Evolutionary conservation across 2,888 invertebrate genomes (phyloP), one percentile per base, ranked within the genome.

Genomic region (Cerceris rybyensis): DNA sequence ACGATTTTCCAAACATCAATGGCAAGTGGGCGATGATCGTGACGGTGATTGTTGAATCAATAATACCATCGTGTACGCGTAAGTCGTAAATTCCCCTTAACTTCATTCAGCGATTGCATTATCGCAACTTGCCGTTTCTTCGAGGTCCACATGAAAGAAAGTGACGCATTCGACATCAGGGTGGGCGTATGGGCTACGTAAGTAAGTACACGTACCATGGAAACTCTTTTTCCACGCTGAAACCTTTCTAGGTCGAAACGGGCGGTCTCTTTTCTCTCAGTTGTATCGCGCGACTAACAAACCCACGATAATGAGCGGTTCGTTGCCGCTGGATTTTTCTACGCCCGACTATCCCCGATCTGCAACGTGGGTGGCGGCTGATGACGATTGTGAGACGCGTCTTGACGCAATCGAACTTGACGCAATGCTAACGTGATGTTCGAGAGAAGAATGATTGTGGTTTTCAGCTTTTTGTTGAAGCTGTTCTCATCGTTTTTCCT

Each of bases 161-260:
- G 52, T 14, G 14, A 16, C 55, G 28, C 16, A 11, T 16, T 28
- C 13, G 50, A 46, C 39, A 0, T 1, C 28, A 6, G n/a, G 46
- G 59, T 66, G 28, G 69, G 54, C 61, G 46, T 43, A 28, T 11
- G 28, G 55, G 64, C 28, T 28, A 28, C 28, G 28, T 28, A 28
- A 28, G 28, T 28, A 28, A 28, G 28, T 28, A 28, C 28, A 28
- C 28, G 28, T 28, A 28, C 28, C 28, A 28, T 4, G 28, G 50
- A 75, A 80, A 55, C 63, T 68, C 50, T 65, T 70, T 81, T 81
- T 69, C 78, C 65, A 58, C 70, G 63, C 42, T 57, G 61, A 52
- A 70, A 75, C 65, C 59, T 80, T 79, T 83, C 70, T 73, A 68
- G 83, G 80, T 82, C 76, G 80, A 59, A 68, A 60, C 59, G 13